A percentile compares a stretch with the other conserved stretches of the same genome.
Conservation (phyloP, 2,797 vertebrate genomes). For the Acrossocheilus wenchowensis region DNA sequence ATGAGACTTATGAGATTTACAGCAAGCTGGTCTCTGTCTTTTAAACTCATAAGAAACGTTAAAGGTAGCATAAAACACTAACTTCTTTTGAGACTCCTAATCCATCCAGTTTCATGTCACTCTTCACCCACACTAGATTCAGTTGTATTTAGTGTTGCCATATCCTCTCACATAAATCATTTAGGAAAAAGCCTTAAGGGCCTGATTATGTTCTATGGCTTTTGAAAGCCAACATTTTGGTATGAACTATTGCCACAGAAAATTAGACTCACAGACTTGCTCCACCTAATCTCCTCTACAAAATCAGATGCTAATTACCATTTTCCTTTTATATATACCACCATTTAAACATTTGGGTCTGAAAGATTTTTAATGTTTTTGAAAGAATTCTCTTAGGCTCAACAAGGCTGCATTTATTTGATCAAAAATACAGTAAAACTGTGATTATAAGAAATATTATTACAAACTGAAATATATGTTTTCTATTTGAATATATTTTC, state of each 20-base stretch:
- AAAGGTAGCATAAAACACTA: slow-evolving; percentile 14
- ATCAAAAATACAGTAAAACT: not conserved
- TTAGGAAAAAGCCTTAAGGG: slow-evolving; percentile 8
- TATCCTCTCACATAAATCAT: not conserved
- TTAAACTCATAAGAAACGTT: not conserved
- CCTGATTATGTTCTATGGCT: not conserved
- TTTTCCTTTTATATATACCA: not conserved
- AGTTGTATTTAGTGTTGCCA: slow-evolving; percentile 8
- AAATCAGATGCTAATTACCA: not conserved
- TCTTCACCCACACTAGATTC: slow-evolving; percentile 22
- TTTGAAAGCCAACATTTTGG: slow-evolving; percentile 11
- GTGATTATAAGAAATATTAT: not conserved
- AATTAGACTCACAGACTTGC: not conserved
- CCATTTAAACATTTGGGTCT: not conserved
- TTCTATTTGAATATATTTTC: not conserved
- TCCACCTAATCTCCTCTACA: not conserved
- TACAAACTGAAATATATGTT: not conserved
- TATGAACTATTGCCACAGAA: slow-evolving; percentile 10
- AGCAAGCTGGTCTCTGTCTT: slow-evolving; percentile 12
- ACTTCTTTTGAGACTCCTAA: slow-evolving; percentile 14
- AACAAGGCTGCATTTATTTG: not conserved
- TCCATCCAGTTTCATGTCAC: slow-evolving; percentile 1
- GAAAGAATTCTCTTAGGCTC: not conserved
- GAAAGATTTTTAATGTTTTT: not conserved
- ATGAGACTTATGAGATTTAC: not conserved